Base-by-base conservation (phyloP, 2,113 vertebrate genomes). In the Campylomormyrus numenius region DNA sequence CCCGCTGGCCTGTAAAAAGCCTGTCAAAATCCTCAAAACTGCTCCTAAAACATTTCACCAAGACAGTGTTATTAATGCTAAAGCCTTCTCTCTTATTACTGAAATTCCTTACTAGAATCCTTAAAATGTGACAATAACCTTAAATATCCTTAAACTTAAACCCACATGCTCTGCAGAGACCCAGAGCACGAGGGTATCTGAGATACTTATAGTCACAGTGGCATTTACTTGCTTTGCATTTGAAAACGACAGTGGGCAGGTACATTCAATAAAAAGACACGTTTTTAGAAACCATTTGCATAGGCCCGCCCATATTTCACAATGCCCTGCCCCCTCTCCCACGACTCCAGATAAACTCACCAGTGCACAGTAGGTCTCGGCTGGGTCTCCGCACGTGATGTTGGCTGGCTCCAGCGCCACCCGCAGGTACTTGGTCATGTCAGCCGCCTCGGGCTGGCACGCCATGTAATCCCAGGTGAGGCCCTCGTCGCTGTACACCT, bases 401-500 rank as follows among this genome's bases (percentile, higher is more conserved):
- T 99, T 96, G 46, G 98, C 96, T 9, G 98, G 98, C 91, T 99
- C 98, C 93, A 99, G 94, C 35, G 95, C 96, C 91, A 99, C 97
- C 94, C 97, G 99, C 89, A 99, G 96, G n/a, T 95, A 98, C 91
- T 97, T 97, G 93, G 99, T 99, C 98, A 99, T 98, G 94, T 99
- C 98, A 48, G 96, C 97, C 52, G 97, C 97, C 95, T 99, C 98
- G 0, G 98, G 98, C 91, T 99, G 98, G 94, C 98, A 99, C 91
- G 98, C 98, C 97, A 98, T 99, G 96, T 99, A 99, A 97, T 99
- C 98, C 98, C 98, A 99, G 90, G 97, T 96, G 90, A 98, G 96
- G 90, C 97, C 98, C 93, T 99, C 98, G 85, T 99, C 98, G 0
- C 97, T 97, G 94, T 98, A 99, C 93, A 98, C 95, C 93, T 98